Percentiles rank a stretch among this genome's conserved stretches.
Conservation (phyloP, 2,113 vertebrate species). For the Megaleporinus macrocephalus region DNA sequence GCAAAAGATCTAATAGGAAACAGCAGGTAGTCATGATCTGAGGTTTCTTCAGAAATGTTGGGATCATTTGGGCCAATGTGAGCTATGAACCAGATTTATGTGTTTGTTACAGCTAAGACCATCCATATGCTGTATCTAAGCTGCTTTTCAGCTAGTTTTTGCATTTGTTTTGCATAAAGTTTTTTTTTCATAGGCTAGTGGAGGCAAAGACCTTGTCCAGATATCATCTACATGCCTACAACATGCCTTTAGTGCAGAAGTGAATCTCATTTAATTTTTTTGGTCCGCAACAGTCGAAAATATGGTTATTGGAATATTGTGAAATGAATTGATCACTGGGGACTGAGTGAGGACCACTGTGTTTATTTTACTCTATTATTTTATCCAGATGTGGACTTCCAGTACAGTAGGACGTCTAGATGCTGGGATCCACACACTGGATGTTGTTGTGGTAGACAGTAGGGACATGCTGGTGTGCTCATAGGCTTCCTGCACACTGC, state of each 20-base stretch:
- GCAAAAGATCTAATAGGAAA: constrained; percentile 3
- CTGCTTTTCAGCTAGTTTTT: constrained; percentile 7
- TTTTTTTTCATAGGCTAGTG: not conserved
- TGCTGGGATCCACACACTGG: constrained; percentile 24
- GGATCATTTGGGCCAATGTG: not conserved
- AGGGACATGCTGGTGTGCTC: no score
- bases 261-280: constrained; percentile 34
- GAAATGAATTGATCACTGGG: constrained; percentile 42
- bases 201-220: not conserved
- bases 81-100: constrained; percentile 3
- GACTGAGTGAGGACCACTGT: constrained; percentile 29
- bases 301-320: constrained; percentile 40
- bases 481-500: not conserved
- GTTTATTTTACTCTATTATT: constrained; percentile 49
- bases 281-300: constrained; percentile 28
- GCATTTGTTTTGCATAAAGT: no score
- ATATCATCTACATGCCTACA: not conserved
- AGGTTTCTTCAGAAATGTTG: not conserved
- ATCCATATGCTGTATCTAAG: not conserved
- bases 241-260: constrained; percentile 8
- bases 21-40: constrained; percentile 4
- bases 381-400: constrained; percentile 43
- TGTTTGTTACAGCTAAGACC: not conserved
- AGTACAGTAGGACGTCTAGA: constrained; percentile 41
- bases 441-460: not conserved